These are phyloP conservation scores for Fragum sueziense DNA, from an alignment of 2,888 invertebrate species.

Conservation along the genomic window DNA sequence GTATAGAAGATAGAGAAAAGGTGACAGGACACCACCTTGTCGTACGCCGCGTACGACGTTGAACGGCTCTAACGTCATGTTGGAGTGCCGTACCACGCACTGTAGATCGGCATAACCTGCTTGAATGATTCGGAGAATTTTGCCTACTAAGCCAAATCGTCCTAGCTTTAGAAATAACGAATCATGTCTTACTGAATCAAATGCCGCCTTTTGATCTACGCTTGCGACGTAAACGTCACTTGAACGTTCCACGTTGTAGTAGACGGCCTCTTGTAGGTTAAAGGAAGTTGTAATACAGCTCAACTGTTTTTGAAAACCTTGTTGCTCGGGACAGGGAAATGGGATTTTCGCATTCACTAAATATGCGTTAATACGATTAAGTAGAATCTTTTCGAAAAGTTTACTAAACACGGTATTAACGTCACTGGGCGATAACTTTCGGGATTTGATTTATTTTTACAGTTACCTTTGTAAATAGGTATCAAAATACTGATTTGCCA, in stretches of 20 bases:
- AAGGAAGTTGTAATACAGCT: too few species aligned
- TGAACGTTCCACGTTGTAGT: too few species aligned
- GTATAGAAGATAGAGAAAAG: conserved; percentile 22
- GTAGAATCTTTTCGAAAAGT: neutral
- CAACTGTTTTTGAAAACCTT: conserved; percentile 10
- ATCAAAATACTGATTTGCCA: neutral
- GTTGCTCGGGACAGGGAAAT: neutral
- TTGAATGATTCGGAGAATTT: too few species aligned
- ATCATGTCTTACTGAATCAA: conserved; percentile 20
- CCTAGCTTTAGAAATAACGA: conserved; percentile 16
- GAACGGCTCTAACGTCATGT: neutral
- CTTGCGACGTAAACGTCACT: too few species aligned
- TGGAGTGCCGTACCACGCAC: conserved; percentile 1
- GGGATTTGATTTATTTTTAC: neutral
- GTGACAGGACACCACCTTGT: conserved; percentile 27
- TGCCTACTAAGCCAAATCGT: too few species aligned
- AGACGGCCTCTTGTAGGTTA: conserved; percentile 23
- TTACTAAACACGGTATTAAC: neutral
- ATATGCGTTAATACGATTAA: neutral
- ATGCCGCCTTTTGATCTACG: too few species aligned
- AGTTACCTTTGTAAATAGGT: neutral
- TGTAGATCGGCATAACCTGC: conserved; percentile 2
- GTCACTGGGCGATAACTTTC: too few species aligned
- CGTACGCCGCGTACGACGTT: conserved; percentile 1
- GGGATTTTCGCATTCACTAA: neutral